phyloP scores from a whole-genome alignment of 2,797 vertebrate species.

The Sorex maritimensis region DNA sequence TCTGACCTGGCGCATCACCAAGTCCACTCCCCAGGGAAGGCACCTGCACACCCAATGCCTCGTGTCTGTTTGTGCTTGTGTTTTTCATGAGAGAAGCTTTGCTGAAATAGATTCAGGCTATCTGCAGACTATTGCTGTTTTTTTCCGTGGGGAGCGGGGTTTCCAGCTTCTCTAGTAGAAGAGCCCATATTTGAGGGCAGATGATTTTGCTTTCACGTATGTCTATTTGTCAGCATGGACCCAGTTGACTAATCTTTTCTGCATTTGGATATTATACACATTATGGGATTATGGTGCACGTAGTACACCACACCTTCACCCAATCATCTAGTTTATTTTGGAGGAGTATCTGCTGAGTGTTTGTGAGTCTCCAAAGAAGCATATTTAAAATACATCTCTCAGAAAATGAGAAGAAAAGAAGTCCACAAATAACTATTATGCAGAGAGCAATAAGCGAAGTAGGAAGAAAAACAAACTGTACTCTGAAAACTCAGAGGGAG shows the following conservation, averaged over 20 bases:
- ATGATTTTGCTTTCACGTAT: not conserved
- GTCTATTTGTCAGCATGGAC: not conserved
- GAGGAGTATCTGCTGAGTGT: not conserved
- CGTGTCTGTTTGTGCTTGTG: no score
- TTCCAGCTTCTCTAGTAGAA: not conserved
- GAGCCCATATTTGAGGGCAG: not conserved
- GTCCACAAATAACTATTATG: not conserved
- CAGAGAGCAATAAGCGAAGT: not conserved
- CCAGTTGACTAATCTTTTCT: no score
- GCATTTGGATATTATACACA: no score
- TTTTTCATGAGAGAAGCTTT: no score
- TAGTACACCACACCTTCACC: no score
- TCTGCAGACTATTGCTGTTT: no score
- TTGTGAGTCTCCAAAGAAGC: not conserved
- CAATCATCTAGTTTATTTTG: not conserved
- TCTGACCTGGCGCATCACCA: no score
- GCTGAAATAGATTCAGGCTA: no score
- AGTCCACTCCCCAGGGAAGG: no score
- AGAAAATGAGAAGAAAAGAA: conserved; percentile 13
- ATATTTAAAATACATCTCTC: not conserved
- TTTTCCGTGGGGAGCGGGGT: not conserved
- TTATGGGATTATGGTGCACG: no score
- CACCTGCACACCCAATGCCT: no score
- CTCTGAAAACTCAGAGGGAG: not conserved
- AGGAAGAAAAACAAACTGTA: not conserved